Evolutionary conservation across 2,113 vertebrate genomes (phyloP).

Genomic region (Odocoileus virginianus): DNA sequence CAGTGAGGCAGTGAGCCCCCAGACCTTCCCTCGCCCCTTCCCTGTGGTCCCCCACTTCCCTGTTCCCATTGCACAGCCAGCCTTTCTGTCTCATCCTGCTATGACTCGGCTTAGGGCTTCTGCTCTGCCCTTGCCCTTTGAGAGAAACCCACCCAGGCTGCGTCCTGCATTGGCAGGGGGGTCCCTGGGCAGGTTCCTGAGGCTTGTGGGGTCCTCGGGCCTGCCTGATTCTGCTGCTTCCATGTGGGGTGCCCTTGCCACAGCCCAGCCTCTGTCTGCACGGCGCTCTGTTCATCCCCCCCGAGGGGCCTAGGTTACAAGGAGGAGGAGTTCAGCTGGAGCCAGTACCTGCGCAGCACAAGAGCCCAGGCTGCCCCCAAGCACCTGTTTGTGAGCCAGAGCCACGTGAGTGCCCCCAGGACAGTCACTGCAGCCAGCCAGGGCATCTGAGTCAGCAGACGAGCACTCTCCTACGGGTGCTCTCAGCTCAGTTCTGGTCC

Average conservation of each 20-base stretch:
- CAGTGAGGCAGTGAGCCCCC: neutral
- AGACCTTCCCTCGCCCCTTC: neutral
- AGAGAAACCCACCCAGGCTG: neutral
- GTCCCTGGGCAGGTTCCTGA: neutral
- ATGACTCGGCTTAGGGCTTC: neutral
- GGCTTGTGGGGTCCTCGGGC: neutral
- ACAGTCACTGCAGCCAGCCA: neutral
- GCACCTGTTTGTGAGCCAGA: conserved; percentile 90
- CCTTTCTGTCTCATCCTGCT: neutral
- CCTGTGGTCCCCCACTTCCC: neutral
- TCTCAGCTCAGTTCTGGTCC: neutral
- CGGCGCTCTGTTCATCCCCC: conserved; percentile 32
- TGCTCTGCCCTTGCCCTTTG: neutral
- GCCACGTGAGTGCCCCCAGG: conserved; percentile 83
- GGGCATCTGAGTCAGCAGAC: neutral
- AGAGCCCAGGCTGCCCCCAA: conserved; percentile 95
- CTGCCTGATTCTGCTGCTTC: neutral
- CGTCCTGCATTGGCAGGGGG: neutral
- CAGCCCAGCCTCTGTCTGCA: conserved; percentile 54
- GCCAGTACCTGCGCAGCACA: conserved; percentile 92
- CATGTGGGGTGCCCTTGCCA: neutral
- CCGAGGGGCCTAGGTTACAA: conserved; percentile 90
- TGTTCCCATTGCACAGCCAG: neutral
- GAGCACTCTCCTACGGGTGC: rapidly evolving
- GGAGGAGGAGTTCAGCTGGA: conserved; percentile 98